Percentiles rank a stretch among this genome's conserved stretches.
These are phyloP conservation scores for Cardinalis cardinalis DNA, from an alignment of 2,113 vertebrate genomes.

Conservation along the genomic window DNA sequence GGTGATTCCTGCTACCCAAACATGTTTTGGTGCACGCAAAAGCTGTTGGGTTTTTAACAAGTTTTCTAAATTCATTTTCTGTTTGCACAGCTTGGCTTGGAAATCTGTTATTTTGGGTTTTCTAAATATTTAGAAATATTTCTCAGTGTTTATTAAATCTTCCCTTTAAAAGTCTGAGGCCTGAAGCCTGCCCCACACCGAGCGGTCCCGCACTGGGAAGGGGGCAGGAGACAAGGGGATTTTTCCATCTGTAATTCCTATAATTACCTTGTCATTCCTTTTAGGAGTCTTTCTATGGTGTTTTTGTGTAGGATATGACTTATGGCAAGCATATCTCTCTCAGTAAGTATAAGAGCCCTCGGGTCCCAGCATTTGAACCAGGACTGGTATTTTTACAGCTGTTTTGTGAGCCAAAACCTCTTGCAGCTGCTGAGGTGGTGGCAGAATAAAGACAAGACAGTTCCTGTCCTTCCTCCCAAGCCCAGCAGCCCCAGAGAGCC, in stretches of 20 bases:
- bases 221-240: neutral
- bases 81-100: slow-evolving; percentile 21
- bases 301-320: slow-evolving; percentile 15
- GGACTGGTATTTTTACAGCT: slow-evolving; percentile 46
- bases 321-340: neutral
- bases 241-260: slow-evolving; percentile 8
- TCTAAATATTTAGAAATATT: slow-evolving; percentile 56
- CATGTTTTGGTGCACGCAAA: neutral
- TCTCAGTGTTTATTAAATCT: slow-evolving; percentile 53
- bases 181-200: neutral
- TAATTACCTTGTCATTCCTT: slow-evolving; percentile 23
- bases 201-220: neutral
- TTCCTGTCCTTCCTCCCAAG: neutral
- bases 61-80: slow-evolving; percentile 20
- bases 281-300: neutral
- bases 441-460: slow-evolving; percentile 40
- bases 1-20: neutral
- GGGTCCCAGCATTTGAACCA: neutral
- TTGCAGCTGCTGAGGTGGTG: slow-evolving; percentile 38
- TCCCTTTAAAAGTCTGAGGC: neutral
- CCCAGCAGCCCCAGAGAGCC: neutral
- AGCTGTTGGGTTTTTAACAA: slow-evolving; percentile 28
- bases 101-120: slow-evolving; percentile 27
- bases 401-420: slow-evolving; percentile 33
- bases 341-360: neutral